A percentile compares a stretch with the other conserved stretches of the same genome.
phyloP scores from a whole-genome alignment of 2,113 vertebrate species.

The Saguinus imperator region DNA sequence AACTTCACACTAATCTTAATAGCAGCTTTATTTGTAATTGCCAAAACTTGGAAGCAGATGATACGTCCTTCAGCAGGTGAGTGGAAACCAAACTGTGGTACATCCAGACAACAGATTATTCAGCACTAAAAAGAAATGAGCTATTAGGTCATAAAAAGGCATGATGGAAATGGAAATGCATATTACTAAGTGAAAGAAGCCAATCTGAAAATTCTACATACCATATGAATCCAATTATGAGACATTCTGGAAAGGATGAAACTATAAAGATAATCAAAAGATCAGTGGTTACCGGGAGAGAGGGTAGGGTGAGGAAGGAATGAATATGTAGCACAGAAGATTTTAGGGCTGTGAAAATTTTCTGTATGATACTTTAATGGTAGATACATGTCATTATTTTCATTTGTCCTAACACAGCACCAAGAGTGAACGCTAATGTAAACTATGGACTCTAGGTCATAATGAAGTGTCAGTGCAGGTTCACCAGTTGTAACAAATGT shows the following conservation, averaged over 20 bases:
- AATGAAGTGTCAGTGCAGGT: too few relatives aligned
- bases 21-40: not conserved
- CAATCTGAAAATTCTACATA: not conserved
- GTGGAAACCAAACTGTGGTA: not conserved
- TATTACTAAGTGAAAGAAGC: not conserved
- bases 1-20: rapidly evolving
- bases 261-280: not conserved
- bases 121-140: not conserved
- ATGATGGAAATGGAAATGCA: not conserved
- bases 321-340: not conserved
- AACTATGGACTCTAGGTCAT: not conserved
- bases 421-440: not conserved
- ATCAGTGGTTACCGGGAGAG: not conserved
- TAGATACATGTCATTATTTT: not conserved
- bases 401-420: not conserved
- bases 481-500: not conserved
- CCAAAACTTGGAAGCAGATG: not conserved
- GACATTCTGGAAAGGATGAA: not conserved
- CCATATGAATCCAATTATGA: not conserved
- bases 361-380: not conserved
- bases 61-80: not conserved
- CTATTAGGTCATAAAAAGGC: not conserved
- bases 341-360: not conserved
- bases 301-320: not conserved
- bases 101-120: not conserved